These are phyloP conservation scores for Caerostris darwini DNA, from an alignment of 1,140 invertebrate genomes.

Conservation along the genomic window DNA sequence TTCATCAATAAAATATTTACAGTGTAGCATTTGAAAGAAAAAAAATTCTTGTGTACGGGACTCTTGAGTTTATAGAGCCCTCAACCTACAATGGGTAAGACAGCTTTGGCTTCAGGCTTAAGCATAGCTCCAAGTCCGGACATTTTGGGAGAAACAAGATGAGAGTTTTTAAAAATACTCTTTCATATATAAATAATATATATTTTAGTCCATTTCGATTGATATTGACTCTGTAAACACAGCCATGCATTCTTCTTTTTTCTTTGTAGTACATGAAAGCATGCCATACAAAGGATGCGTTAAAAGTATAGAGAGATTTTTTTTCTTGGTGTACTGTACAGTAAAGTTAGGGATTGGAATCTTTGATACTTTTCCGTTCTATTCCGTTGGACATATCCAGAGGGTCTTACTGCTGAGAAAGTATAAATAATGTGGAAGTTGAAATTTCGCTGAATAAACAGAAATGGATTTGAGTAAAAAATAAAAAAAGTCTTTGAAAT, in stretches of 20 bases:
- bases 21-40: too few relatives aligned
- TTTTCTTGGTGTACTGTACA: not conserved
- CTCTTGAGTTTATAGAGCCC: too few relatives aligned
- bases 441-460: not conserved
- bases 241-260: not conserved
- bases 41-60: too few relatives aligned
- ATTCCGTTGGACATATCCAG: not conserved
- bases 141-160: too few relatives aligned
- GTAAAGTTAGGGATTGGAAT: not conserved
- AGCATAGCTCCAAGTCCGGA: too few relatives aligned
- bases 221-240: conserved; percentile 36
- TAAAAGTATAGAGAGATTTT: not conserved
- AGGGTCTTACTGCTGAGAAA: not conserved
- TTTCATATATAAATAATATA: conserved; percentile 22
- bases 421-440: not conserved
- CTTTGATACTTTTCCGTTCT: not conserved
- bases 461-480: not conserved
- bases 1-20: too few relatives aligned
- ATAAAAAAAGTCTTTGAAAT: not conserved
- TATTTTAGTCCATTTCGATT: not conserved
- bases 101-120: too few relatives aligned
- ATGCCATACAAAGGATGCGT: not conserved
- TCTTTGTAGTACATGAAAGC: not conserved
- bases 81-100: too few relatives aligned
- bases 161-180: not conserved